Base-by-base conservation (phyloP, 2,888 invertebrate species). In the Endomychus coccineus region DNA sequence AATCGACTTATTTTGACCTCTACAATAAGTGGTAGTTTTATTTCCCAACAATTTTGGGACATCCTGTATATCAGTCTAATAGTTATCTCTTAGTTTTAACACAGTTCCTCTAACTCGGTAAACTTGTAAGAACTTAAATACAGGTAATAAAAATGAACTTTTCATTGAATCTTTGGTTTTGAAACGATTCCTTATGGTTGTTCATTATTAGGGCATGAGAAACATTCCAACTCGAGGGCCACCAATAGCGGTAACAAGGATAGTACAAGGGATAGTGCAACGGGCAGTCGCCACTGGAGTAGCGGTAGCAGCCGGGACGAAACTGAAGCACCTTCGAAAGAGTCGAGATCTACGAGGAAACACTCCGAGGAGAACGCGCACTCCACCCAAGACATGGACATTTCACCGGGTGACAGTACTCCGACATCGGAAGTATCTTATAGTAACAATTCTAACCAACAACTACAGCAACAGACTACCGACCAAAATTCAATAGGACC, bases 361-460 rank as follows among this genome's bases (percentile, higher is more conserved):
- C 55, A 54, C 34, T 27, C 48, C 9, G 51, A 46, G 12, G 43
- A 50, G 34, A 50, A 49, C 37, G 45, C 48, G 32, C 58, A 49
- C 40, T 38, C 49, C 44, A 53, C 52, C 6, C 47, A 90, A 66
- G 92, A 92, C 59, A 91, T 92, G 91, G 92, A 94, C 59, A 91
- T 92, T 58, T 92, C 91, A 40, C 90, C 90, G 10, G 87, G 86
- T 51, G 80, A 87, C 59, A 89, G 88, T 60, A 89, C 88, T 44
- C 88, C 88, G 22, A 80, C 87, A 38, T 87, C 87, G 15, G 88
- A 88, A 67, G 78, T 82, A 46, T 80, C 82, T 41, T 83, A 82
- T 65, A 61, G 46, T 7, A 39, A 39, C 14, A 43, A 68, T 69
- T 25, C 71, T 67, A 7, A 66, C 67, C 37, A 69, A 67, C 68